phyloP scores from a whole-genome alignment of 2,113 vertebrate genomes.

The Paramormyrops kingsleyae region DNA sequence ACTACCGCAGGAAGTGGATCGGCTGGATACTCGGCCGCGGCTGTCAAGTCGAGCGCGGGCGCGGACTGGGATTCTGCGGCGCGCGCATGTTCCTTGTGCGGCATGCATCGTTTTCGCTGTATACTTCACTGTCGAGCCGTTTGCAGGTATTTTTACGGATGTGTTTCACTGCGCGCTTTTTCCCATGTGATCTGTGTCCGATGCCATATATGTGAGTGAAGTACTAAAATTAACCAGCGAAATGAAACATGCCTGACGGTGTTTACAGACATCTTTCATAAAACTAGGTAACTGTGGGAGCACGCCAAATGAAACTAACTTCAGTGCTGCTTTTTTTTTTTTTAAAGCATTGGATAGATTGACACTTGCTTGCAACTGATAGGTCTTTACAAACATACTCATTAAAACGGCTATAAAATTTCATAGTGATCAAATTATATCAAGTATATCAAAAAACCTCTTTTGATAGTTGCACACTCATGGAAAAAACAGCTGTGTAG shows the following conservation, averaged over 20 bases:
- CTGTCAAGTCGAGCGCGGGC: neutral
- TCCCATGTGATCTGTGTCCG: neutral
- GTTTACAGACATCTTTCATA: neutral
- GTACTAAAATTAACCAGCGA: neutral
- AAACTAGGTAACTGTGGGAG: too few species aligned
- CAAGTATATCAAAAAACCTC: neutral
- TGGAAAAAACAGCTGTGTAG: neutral
- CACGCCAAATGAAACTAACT: neutral
- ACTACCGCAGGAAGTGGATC: constrained; percentile 31
- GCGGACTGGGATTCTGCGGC: neutral
- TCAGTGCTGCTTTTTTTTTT: neutral
- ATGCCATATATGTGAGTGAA: neutral
- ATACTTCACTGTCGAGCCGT: constrained; percentile 18
- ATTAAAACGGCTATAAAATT: neutral
- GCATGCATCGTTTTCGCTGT: constrained; percentile 41
- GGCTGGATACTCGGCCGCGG: neutral
- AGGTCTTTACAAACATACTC: neutral
- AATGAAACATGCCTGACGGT: neutral
- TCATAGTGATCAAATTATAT: neutral
- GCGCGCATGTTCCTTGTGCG: neutral
- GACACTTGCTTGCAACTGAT: neutral
- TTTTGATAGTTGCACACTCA: neutral
- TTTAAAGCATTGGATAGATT: neutral
- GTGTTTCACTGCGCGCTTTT: neutral
- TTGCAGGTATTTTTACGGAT: constrained; percentile 42